Percentiles rank a stretch among this genome's conserved stretches.
Conservation (phyloP, 2,888 invertebrate genomes). For the Watsonalla cultraria region DNA sequence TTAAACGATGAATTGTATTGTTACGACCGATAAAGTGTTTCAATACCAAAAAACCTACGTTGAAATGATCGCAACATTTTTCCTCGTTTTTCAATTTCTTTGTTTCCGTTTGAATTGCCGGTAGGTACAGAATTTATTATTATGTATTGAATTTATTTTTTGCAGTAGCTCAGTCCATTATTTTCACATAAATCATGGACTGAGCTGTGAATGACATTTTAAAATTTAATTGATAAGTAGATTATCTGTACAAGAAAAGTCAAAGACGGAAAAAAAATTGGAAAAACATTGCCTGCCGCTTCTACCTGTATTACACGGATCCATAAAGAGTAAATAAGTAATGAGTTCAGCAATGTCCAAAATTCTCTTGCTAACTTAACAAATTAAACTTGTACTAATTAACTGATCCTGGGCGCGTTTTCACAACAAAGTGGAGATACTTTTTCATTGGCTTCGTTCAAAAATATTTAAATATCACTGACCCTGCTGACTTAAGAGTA, state of each 20-base stretch:
- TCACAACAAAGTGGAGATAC: conserved; percentile 1
- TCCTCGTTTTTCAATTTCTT: not conserved
- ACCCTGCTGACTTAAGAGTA: no score
- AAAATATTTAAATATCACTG: no score
- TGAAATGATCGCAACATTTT: not conserved
- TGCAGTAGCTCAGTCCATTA: no score
- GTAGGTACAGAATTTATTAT: not conserved
- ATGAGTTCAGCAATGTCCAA: conserved; percentile 5
- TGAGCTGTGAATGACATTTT: no score
- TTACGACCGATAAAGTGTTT: conserved; percentile 43
- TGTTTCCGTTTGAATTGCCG: not conserved
- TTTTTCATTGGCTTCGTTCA: not conserved
- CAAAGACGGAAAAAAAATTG: not conserved
- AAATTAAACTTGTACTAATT: conserved; percentile 42
- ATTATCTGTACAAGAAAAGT: not conserved
- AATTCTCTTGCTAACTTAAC: conserved; percentile 12
- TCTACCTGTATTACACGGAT: not conserved
- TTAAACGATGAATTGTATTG: conserved; percentile 46
- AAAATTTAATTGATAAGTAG: no score
- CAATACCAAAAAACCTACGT: conserved; percentile 21
- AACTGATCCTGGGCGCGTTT: conserved; percentile 22
- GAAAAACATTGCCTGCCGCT: not conserved
- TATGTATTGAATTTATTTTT: not conserved
- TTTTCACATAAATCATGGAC: no score
- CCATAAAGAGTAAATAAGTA: conserved; percentile 2